phyloP scores from a whole-genome alignment of 2,888 invertebrate species.

The Chloroclystis v-ata region DNA sequence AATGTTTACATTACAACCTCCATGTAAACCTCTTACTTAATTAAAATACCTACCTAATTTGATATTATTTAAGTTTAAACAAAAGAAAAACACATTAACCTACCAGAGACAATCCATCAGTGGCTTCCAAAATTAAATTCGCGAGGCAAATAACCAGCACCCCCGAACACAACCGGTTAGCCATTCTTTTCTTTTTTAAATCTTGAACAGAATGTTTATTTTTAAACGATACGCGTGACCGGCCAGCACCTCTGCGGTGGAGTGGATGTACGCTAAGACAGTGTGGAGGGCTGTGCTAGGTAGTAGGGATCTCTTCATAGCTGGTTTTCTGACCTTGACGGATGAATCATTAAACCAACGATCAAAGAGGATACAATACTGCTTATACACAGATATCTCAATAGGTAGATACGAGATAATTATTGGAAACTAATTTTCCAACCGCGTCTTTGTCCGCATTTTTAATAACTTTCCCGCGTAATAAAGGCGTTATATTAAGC shows the following conservation, averaged over 20 bases:
- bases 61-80: too few relatives aligned
- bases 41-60: too few relatives aligned
- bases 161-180: slow-evolving; percentile 38
- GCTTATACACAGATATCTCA: too few relatives aligned
- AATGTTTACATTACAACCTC: too few relatives aligned
- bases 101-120: slow-evolving; percentile 56
- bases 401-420: too few relatives aligned
- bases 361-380: too few relatives aligned
- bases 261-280: slow-evolving; percentile 16
- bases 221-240: slow-evolving; percentile 19
- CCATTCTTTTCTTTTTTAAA: slow-evolving; percentile 33
- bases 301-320: slow-evolving; percentile 29
- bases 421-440: too few relatives aligned
- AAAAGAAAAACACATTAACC: slow-evolving; percentile 16
- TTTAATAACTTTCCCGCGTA: too few relatives aligned
- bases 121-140: slow-evolving; percentile 47
- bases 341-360: slow-evolving; percentile 41
- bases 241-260: slow-evolving; percentile 21
- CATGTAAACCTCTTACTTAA: too few relatives aligned
- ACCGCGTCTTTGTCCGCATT: too few relatives aligned
- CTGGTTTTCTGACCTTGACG: slow-evolving; percentile 52
- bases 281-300: slow-evolving; percentile 19
- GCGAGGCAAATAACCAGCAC: slow-evolving; percentile 48
- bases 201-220: not conserved
- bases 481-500: too few relatives aligned